Percentiles rank a stretch among this genome's conserved stretches.
phyloP scores from a whole-genome alignment of 2,797 vertebrate genomes.

The Forpus xanthops region DNA sequence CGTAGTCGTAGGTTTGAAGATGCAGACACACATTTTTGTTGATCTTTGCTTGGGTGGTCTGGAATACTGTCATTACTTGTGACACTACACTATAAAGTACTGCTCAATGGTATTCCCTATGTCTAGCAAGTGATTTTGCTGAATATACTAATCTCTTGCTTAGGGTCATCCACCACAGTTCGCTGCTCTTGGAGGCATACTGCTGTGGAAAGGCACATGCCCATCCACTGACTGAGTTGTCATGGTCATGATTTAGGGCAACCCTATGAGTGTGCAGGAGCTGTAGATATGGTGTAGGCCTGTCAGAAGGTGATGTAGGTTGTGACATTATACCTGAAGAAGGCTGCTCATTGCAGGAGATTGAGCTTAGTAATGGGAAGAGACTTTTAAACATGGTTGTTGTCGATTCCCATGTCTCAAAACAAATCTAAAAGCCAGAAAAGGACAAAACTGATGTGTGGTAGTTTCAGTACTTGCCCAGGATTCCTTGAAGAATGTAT shows the following conservation, averaged over 20 bases:
- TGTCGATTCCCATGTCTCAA: background rate
- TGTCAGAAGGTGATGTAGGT: background rate
- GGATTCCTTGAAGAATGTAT: background rate
- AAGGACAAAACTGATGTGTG: background rate
- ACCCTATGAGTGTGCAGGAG: background rate
- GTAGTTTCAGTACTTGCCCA: background rate
- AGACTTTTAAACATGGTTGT: background rate
- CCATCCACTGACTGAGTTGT: background rate
- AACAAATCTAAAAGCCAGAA: background rate
- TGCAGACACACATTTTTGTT: background rate
- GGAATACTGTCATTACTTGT: background rate
- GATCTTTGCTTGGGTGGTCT: background rate
- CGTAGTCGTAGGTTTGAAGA: background rate
- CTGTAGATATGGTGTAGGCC: background rate
- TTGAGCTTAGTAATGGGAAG: background rate
- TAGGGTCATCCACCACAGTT: background rate
- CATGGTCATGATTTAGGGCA: background rate
- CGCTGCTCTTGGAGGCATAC: background rate
- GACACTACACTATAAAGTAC: background rate
- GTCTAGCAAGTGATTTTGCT: background rate
- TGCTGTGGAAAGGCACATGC: background rate
- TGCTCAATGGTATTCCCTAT: background rate
- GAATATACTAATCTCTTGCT: background rate
- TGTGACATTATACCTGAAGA: background rate
- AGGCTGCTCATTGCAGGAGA: background rate